Evolutionary conservation across 2,113 vertebrate species (phyloP).

Genomic region (Stigmatopora nigra): DNA sequence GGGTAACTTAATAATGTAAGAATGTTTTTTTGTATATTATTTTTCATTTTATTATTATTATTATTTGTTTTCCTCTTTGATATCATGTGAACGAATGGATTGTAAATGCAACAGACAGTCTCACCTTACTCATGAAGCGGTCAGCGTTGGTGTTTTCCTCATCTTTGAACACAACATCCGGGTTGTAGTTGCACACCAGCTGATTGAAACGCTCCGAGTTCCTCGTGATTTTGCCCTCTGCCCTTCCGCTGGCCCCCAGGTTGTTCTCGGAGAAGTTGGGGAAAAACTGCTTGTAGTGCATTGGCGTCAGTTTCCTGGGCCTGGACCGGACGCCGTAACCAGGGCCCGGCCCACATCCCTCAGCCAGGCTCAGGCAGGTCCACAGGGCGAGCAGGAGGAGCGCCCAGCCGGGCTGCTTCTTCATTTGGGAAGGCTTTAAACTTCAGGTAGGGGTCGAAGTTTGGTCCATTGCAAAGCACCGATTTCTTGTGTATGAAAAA

Average conservation of each 20-base stretch:
- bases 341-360: conserved; percentile 85
- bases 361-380: conserved; percentile 69
- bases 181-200: conserved; percentile 96
- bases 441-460: conserved; percentile 41
- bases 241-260: conserved; percentile 90
- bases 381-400: conserved; percentile 70
- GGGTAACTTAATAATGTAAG: conserved; percentile 27
- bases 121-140: conserved; percentile 96
- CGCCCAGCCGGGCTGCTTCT: conserved; percentile 70
- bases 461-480: conserved; percentile 58
- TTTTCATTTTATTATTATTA: conserved; percentile 5
- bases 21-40: conserved; percentile 15
- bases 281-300: conserved; percentile 87
- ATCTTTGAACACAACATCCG: conserved; percentile 98
- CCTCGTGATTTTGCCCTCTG: conserved; percentile 90
- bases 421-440: conserved; percentile 67
- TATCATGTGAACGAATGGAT: not conserved
- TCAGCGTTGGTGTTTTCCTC: conserved; percentile 96
- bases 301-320: conserved; percentile 81
- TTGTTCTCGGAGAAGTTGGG: conserved; percentile 97
- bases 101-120: conserved; percentile 10
- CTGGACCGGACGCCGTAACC: conserved; percentile 78
- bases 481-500: conserved; percentile 15
- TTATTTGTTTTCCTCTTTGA: too few species aligned
- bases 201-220: conserved; percentile 92